Evolutionary conservation across 2,888 invertebrate genomes (phyloP).

Genomic region (Zeuzera pyrina): DNA sequence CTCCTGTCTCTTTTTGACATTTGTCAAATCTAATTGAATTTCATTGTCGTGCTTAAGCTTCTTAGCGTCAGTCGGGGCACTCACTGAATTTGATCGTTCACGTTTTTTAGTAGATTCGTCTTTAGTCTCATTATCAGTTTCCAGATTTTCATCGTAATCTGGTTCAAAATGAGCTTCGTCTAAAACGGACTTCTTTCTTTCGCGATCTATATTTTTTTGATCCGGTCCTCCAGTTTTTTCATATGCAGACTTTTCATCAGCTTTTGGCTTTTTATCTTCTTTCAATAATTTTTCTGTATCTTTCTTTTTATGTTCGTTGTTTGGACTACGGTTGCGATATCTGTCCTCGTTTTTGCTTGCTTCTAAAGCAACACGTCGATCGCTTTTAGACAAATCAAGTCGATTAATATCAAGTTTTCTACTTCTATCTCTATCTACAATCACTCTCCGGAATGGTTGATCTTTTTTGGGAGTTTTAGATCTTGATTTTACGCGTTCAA

Average conservation of each 20-base stretch:
- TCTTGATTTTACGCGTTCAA: slow-evolving; percentile 68
- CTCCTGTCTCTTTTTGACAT: slow-evolving; percentile 63
- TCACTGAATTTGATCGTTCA: slow-evolving; percentile 43
- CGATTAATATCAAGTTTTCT: slow-evolving; percentile 44
- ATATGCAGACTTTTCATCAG: slow-evolving; percentile 11
- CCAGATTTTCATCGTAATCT: slow-evolving; percentile 76
- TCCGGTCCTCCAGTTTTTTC: slow-evolving; percentile 30
- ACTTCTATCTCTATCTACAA: slow-evolving; percentile 59
- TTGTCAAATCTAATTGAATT: slow-evolving; percentile 63
- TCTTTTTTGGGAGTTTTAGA: slow-evolving; percentile 67
- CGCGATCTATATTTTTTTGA: slow-evolving; percentile 38
- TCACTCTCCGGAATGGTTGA: slow-evolving; percentile 61
- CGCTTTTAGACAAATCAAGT: slow-evolving; percentile 33
- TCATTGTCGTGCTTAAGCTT: slow-evolving; percentile 51
- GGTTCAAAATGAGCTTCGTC: slow-evolving; percentile 84
- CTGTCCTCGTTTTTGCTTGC: slow-evolving; percentile 35
- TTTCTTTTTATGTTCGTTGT: slow-evolving; percentile 31
- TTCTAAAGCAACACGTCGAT: slow-evolving; percentile 35
- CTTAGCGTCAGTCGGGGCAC: slow-evolving; percentile 34
- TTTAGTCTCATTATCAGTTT: slow-evolving; percentile 76
- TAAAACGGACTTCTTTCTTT: slow-evolving; percentile 77
- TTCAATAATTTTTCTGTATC: slow-evolving; percentile 32
- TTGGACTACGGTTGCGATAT: slow-evolving; percentile 29
- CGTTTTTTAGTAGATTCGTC: slow-evolving; percentile 58
- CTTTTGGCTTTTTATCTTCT: slow-evolving; percentile 25